Base-by-base conservation (phyloP, 2,888 invertebrate genomes). In the Adela reaumurella region DNA sequence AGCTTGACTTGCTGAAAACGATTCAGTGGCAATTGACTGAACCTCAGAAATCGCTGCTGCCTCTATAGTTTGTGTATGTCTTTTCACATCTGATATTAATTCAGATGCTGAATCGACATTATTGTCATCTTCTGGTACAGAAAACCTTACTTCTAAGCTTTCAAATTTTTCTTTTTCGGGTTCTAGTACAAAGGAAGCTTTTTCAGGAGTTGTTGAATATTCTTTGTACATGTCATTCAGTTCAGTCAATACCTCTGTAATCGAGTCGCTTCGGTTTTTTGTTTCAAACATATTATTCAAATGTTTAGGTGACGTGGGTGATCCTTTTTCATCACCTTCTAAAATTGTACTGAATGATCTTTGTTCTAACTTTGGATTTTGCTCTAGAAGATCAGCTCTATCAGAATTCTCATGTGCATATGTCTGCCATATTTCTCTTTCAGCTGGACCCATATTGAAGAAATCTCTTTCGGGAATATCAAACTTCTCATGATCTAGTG, bases 31-130 rank as follows among this genome's bases (percentile, higher is more conserved):
- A 67, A 65, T 69, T 64, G 65, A 57, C 78, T 80, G 79, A 80
- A 79, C 71, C 74, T 74, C 76, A 74, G 78, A 80, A 80, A 77
- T 78, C 78, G 59, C 62, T 62, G 72, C 74, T 70, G 73, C 73
- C 60, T 61, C 61, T 58, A 59, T 56, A 60, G 59, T 60, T 68
- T 51, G 46, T 49, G 45, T 50, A 24, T 48, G 71, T 79, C 76
- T 74, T 59, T 70, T 79, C 79, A 78, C 79, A 73, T 81, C 80
- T 79, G 76, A 58, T 60, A 54, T 53, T 50, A 49, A 50, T 57
- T 67, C 78, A 80, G 80, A 81, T 52, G 80, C 79, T 57, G 80
- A 80, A 72, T 74, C 62, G 80, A 79, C 78, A 68, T 59, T 56
- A 47, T 50, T 57, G 46, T 67, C 58, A 51, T 63, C 60, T 44